phyloP scores from a whole-genome alignment of 1,140 invertebrate species.

The Bombus superbus region DNA sequence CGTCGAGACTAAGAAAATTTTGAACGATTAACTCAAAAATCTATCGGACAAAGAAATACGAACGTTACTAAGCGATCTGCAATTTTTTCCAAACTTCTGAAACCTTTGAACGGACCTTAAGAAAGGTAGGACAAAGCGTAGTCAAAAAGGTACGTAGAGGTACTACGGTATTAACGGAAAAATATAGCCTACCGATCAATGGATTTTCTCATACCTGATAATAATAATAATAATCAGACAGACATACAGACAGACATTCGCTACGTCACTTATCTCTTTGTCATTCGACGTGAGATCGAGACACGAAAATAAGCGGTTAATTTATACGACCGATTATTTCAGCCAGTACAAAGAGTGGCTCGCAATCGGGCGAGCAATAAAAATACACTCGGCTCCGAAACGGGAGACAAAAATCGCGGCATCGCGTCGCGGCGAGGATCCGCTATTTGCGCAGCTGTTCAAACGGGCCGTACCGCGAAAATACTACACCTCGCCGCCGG shows the following conservation, averaged over 20 bases:
- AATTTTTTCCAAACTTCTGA: not conserved
- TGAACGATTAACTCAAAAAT: not conserved
- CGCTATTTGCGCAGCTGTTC: conserved; percentile 78
- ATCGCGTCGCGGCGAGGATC: conserved; percentile 58
- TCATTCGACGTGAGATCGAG: not conserved
- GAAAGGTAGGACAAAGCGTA: no score
- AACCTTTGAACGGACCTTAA: no score
- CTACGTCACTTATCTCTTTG: not conserved
- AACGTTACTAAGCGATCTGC: not conserved
- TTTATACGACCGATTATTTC: conserved; percentile 23
- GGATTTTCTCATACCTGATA: not conserved
- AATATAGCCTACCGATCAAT: no score
- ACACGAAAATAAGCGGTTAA: not conserved
- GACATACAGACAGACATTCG: no score
- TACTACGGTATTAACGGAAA: no score
- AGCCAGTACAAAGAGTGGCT: not conserved
- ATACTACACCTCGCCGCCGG: conserved; percentile 71
- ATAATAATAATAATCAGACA: not conserved
- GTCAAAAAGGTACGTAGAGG: no score
- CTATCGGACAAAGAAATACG: no score
- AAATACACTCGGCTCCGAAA: conserved; percentile 60
- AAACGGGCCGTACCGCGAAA: conserved; percentile 73
- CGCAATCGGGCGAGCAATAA: conserved; percentile 34
- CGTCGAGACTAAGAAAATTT: not conserved
- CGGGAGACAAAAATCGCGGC: conserved; percentile 69